These are phyloP conservation scores for Ochotona princeps DNA, from an alignment of 2,113 vertebrate genomes.

Conservation along the genomic window DNA sequence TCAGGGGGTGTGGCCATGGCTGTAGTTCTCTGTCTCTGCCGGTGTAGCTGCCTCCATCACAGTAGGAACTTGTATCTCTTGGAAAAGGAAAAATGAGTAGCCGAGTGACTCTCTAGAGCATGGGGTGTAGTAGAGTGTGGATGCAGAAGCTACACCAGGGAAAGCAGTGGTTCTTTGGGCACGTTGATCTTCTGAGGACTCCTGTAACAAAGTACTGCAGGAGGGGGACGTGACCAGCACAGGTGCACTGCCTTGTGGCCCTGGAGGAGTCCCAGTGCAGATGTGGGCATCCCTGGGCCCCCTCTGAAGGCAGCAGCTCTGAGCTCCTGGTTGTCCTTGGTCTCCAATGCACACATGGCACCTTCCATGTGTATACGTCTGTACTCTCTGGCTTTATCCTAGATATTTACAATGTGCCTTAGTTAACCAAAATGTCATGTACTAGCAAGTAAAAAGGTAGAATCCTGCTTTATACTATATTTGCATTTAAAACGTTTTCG, in stretches of 20 bases:
- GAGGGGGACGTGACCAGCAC: rapidly evolving
- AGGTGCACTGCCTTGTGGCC: rapidly evolving
- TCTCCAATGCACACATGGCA: rapidly evolving
- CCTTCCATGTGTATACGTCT: rapidly evolving
- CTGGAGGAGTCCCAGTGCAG: neutral
- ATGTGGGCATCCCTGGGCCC: too few relatives aligned
- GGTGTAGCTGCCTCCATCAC: too few relatives aligned
- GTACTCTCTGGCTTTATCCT: rapidly evolving
- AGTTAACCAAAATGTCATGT: neutral
- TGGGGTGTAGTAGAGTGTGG: neutral
- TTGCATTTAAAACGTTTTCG: neutral
- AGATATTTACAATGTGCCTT: neutral
- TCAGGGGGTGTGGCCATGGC: neutral
- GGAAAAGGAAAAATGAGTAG: neutral
- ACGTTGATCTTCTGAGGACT: neutral
- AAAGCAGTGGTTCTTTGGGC: rapidly evolving
- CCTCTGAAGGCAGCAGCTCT: neutral
- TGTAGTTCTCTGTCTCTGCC: neutral
- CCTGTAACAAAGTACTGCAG: rapidly evolving
- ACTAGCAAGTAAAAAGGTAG: neutral
- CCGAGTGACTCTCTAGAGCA: neutral
- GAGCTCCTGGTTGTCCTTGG: neutral
- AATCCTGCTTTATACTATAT: neutral
- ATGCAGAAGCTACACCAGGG: neutral
- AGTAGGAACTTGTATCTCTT: neutral